Evolutionary conservation across 2,888 invertebrate genomes (phyloP).

Genomic region (Aromia moschata): DNA sequence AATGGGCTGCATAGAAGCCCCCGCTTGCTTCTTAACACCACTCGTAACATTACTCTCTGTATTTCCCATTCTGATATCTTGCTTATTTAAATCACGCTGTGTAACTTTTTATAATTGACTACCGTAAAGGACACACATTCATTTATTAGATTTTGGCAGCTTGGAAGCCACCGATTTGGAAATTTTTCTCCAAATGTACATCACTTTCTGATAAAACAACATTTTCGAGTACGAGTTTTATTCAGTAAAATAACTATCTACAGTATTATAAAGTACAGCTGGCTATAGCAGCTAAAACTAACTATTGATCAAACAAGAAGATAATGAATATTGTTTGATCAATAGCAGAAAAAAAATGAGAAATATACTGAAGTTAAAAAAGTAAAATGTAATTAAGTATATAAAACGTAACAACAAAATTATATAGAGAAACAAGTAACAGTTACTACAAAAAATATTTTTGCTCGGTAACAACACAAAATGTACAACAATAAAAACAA

Average conservation of each 20-base stretch:
- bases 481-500: not conserved
- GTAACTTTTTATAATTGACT: too few species aligned
- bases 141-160: conserved; percentile 17
- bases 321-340: conserved; percentile 12
- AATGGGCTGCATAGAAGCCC: conserved; percentile 81
- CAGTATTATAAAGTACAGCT: not conserved
- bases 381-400: not conserved
- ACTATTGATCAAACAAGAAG: conserved; percentile 20
- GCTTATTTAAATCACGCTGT: too few species aligned
- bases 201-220: conserved; percentile 37
- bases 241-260: not conserved
- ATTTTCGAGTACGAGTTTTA: too few species aligned
- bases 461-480: too few species aligned
- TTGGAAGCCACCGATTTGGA: conserved; percentile 15
- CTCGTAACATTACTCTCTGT: conserved; percentile 90
- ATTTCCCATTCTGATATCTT: conserved; percentile 75
- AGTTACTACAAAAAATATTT: too few species aligned
- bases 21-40: conserved; percentile 95
- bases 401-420: not conserved
- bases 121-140: not conserved
- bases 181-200: conserved; percentile 32
- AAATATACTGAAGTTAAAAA: not conserved
- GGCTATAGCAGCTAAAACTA: not conserved
- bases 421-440: not conserved
- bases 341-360: conserved; percentile 17